Conservation (phyloP, 2,888 invertebrate species). For the Plutella xylostella region DNA sequence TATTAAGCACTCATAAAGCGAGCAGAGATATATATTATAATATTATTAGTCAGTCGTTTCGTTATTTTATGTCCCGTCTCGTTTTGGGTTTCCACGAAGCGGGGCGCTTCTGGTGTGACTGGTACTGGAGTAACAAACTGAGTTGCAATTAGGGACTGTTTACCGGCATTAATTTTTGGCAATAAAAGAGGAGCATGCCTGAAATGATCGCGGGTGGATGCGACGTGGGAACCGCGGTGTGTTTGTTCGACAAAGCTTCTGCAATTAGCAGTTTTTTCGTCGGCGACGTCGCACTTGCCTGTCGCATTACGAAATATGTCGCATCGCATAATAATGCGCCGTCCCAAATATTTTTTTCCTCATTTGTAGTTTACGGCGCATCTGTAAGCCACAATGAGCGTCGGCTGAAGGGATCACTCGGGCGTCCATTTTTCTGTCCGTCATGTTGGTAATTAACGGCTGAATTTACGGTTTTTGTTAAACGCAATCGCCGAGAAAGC, state of each 20-base stretch:
- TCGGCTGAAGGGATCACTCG: not conserved
- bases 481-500: no score
- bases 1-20: constrained; percentile 52
- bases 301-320: constrained; percentile 41
- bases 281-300: constrained; percentile 49
- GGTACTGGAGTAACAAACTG: constrained; percentile 39
- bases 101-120: constrained; percentile 28
- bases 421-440: constrained; percentile 4
- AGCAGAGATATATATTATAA: constrained; percentile 43
- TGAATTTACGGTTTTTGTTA: no score
- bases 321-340: constrained; percentile 50
- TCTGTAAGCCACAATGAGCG: constrained; percentile 1
- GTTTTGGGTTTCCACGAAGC: constrained; percentile 38
- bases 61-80: constrained; percentile 32
- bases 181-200: constrained; percentile 63
- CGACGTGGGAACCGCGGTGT: constrained; percentile 64
- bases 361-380: constrained; percentile 44
- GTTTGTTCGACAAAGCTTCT: constrained; percentile 60
- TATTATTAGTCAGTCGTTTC: constrained; percentile 50
- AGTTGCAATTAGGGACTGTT: constrained; percentile 64
- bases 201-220: constrained; percentile 57
- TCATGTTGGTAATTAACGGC: constrained; percentile 4
- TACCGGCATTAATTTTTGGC: constrained; percentile 69
- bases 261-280: constrained; percentile 61
- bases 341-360: constrained; percentile 49